Evolutionary conservation across 2,797 vertebrate genomes (phyloP).

Genomic region (Acrossocheilus wenchowensis): DNA sequence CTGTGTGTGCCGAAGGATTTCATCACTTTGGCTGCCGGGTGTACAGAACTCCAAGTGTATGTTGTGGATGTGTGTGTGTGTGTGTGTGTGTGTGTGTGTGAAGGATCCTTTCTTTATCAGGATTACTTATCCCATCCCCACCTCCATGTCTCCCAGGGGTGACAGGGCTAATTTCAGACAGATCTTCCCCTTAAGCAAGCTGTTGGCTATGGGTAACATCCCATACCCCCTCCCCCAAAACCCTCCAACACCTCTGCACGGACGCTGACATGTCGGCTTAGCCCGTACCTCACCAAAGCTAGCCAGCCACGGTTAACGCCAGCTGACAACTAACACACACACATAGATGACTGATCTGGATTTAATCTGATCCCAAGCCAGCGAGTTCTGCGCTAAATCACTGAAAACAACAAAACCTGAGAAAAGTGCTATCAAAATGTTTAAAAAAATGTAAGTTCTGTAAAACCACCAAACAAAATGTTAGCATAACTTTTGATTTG

Average conservation of each 20-base stretch:
- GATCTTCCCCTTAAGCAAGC: constrained; percentile 79
- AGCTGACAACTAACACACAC: constrained; percentile 56
- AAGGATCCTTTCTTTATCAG: constrained; percentile 58
- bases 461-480: constrained; percentile 7
- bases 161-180: constrained; percentile 81
- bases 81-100: constrained; percentile 24
- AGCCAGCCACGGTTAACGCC: constrained; percentile 71
- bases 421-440: not conserved
- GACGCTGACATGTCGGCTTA: constrained; percentile 71
- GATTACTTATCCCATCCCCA: constrained; percentile 53
- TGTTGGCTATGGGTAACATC: constrained; percentile 59
- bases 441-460: not conserved
- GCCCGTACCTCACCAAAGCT: constrained; percentile 68
- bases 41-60: constrained; percentile 33
- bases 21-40: constrained; percentile 25
- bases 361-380: constrained; percentile 43
- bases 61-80: constrained; percentile 27
- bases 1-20: constrained; percentile 37
- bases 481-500: not conserved
- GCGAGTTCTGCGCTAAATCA: constrained; percentile 15
- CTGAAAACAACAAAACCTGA: not conserved
- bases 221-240: constrained; percentile 49
- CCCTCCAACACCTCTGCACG: constrained; percentile 63
- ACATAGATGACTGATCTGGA: constrained; percentile 44
- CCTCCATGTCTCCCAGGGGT: constrained; percentile 70